These are phyloP conservation scores for Pantala flavescens DNA, from an alignment of 1,140 invertebrate genomes.

Conservation along the genomic window DNA sequence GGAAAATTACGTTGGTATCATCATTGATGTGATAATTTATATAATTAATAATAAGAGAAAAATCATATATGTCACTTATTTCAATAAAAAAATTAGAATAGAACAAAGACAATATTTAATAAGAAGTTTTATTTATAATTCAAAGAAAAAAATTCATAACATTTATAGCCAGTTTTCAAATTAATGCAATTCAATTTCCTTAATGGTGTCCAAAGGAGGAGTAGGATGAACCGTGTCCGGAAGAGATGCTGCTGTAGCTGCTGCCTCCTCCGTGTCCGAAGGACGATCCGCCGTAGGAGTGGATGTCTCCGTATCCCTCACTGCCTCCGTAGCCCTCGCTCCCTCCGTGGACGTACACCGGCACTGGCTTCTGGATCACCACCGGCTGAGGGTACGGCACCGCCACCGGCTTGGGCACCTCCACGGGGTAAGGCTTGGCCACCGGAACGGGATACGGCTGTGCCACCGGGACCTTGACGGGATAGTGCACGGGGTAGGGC, in stretches of 20 bases:
- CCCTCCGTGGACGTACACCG: background rate
- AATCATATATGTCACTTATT: too few species aligned
- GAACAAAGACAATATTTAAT: too few species aligned
- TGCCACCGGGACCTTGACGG: background rate
- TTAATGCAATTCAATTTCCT: too few species aligned
- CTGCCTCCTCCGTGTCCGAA: background rate
- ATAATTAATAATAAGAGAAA: too few species aligned
- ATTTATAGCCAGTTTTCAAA: too few species aligned
- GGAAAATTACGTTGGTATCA: too few species aligned
- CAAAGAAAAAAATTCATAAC: too few species aligned
- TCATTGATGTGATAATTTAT: too few species aligned
- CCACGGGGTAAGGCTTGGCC: background rate
- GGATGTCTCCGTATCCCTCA: background rate
- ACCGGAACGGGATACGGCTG: background rate
- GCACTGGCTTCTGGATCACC: constrained; percentile 11
- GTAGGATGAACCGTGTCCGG: background rate
- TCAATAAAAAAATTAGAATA: too few species aligned
- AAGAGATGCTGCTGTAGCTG: background rate
- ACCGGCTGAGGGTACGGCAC: constrained; percentile 8
- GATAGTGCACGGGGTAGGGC: constrained; percentile 8
- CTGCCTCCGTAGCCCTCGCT: background rate
- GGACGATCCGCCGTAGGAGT: background rate
- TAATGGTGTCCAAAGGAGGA: background rate
- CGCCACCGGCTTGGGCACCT: constrained; percentile 6
- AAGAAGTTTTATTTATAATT: too few species aligned